Base-by-base conservation (phyloP, 2,797 vertebrate genomes). In the Zalophus californianus region DNA sequence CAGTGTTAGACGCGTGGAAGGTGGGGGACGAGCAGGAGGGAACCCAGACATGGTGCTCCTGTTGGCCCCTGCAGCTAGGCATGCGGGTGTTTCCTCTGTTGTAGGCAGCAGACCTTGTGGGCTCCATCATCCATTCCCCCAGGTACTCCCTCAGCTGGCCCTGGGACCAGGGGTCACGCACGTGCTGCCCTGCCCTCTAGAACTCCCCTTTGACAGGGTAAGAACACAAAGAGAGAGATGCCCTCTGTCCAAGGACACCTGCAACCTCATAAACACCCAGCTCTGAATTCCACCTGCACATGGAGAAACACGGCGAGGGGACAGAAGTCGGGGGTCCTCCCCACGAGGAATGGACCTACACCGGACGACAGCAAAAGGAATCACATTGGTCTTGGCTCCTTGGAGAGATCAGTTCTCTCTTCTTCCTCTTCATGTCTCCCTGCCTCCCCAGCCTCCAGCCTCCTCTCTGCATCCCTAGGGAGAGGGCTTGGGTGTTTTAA, bases 1-100 rank as follows among this genome's bases (percentile, higher is more conserved):
- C 44, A 16, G 35, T 44, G 27, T 44, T 5, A 79, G 91, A 89
- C 25, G 7, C n/a, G n/a, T 82, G 0, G 41, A 56, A 16, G 14
- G 3, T 7, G 38, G 64, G n/a, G 25, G 25, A 11, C 0, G 0
- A 48, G 2, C 27, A 11, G 48, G 66, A 12, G 5, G 14, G 29
- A 32, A 11, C 6, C 4, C 3, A 18, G 35, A 44, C 35, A 0
- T 7, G 58, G 50, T 15, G 3, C 7, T 23, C n/a, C 58, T 3
- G 0, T 2, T 4, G 41, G 72, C 10, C 29, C 72, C 56, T 20
- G 25, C 60, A 23, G 0, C 6, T 0, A 35, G n/a, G n/a, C 11
- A 20, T 35, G n/a, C 15, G 73, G 38, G 50, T 20, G 44, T 35
- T 20, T 21, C 52, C 79, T 82, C 58, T 50, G 35, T 32, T 64